A percentile compares a stretch with the other conserved stretches of the same genome.
Evolutionary conservation across 1,140 invertebrate species (phyloP).

Genomic region (Drosophila melanica): DNA sequence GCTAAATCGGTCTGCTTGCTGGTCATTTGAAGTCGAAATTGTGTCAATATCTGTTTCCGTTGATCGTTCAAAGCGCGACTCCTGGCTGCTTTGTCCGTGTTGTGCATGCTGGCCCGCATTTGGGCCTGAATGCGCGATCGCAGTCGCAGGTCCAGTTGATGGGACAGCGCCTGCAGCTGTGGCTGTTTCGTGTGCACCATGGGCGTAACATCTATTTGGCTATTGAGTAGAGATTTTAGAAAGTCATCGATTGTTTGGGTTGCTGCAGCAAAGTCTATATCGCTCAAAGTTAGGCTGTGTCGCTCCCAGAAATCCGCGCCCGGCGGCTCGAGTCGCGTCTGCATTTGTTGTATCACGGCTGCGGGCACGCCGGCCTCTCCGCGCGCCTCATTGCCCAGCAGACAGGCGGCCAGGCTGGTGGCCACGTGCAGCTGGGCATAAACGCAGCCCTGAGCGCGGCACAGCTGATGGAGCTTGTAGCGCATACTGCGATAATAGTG

Average conservation of each 20-base stretch:
- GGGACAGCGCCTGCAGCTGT: slow-evolving; percentile 34
- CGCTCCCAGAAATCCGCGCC: slow-evolving; percentile 46
- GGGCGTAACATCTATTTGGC: background rate
- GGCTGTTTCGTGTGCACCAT: background rate
- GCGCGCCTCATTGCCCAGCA: slow-evolving; percentile 47
- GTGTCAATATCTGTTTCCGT: slow-evolving; percentile 52
- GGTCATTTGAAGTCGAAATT: slow-evolving; percentile 35
- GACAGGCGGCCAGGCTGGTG: slow-evolving; percentile 18
- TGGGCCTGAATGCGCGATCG: slow-evolving; percentile 33
- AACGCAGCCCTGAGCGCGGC: slow-evolving; percentile 25
- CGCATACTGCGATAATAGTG: slow-evolving; percentile 79
- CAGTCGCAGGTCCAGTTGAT: slow-evolving; percentile 52
- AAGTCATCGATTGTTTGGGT: slow-evolving; percentile 11
- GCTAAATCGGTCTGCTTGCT: background rate
- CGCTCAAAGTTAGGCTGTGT: slow-evolving; percentile 36
- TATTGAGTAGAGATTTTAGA: slow-evolving; percentile 4
- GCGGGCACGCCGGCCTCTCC: slow-evolving; percentile 23
- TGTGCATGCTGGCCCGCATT: background rate
- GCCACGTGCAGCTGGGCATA: slow-evolving; percentile 61
- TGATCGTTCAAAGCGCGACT: slow-evolving; percentile 36
- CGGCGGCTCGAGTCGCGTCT: slow-evolving; percentile 49
- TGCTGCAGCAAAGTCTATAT: background rate
- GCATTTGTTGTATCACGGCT: slow-evolving; percentile 54
- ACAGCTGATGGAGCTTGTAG: slow-evolving; percentile 61
- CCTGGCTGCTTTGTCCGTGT: background rate